Base-by-base conservation (phyloP, 2,113 vertebrate species). In the Chionodraco myersi region DNA sequence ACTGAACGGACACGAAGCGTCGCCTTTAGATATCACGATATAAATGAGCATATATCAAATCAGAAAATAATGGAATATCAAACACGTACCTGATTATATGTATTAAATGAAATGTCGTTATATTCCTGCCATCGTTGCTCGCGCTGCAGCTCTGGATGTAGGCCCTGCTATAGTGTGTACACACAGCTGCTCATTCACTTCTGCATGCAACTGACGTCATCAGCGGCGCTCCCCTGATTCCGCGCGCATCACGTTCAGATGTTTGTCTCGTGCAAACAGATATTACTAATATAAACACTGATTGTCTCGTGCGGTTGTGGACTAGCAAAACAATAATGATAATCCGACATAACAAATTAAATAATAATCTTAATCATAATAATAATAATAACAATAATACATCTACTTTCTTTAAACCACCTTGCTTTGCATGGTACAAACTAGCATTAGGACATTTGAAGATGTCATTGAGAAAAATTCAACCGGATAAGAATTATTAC, bases 171-270 rank as follows among this genome's bases (percentile, higher is more conserved):
- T 49, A 3, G 51, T 52, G 51, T 21, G 51, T 16, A n/a, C 59
- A 77, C 75, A 75, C 86, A 88, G 88, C 88, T 86, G 90, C 84
- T 74, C n/a, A 12, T 48, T 78, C 59, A 57, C 18, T 7, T 10
- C 63, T 44, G 54, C 80, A 75, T 69, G 65, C 71, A 18, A 61
- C 45, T 85, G 88, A 89, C 88, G 88, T 91, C 88, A 88, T 3
- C 58, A 52, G 62, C 21, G 60, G 73, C 8, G 0, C 71, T 23
- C 65, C 36, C 18, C 21, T 47, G 6, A 4, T 16, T 18, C 41
- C 23, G 56, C 72, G 36, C 57, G 75, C 64, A 23, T 26, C 51
- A 23, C 4, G 49, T 30, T 61, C 47, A 52, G 44, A 51, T 41
- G 74, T 77, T 68, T 68, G 78, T 58, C 56, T 60, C 61, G 16